Evolutionary conservation across 2,797 vertebrate genomes (phyloP).

Genomic region (Danio kyathit): DNA sequence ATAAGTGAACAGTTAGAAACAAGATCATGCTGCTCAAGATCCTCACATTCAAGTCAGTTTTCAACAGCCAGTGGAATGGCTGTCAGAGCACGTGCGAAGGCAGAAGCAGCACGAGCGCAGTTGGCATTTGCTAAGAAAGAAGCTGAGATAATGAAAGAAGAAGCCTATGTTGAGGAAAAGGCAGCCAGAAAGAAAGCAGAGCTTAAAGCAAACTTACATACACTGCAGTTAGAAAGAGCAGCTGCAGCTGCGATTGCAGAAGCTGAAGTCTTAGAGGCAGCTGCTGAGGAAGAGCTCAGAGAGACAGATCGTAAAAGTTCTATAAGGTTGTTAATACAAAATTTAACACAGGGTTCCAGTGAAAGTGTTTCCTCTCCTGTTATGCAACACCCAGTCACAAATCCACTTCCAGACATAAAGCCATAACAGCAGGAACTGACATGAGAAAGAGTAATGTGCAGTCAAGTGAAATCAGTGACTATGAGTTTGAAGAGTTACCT

Average conservation of each 20-base stretch:
- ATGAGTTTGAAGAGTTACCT: constrained; percentile 1
- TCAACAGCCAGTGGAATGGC: constrained; percentile 15
- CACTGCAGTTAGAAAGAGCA: neutral
- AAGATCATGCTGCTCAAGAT: constrained; percentile 14
- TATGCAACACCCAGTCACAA: neutral
- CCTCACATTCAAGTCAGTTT: constrained; percentile 16
- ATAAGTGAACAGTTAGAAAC: neutral
- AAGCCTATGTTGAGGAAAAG: constrained; percentile 7
- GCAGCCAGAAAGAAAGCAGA: constrained; percentile 17
- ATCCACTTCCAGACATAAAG: constrained; percentile 8
- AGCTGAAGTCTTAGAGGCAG: constrained; percentile 5
- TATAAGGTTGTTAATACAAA: too few relatives aligned
- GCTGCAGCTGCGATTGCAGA: neutral
- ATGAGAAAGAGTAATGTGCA: neutral
- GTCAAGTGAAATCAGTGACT: constrained; percentile 23
- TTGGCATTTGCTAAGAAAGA: neutral
- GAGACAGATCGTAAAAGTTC: too few relatives aligned
- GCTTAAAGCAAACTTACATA: constrained; percentile 6
- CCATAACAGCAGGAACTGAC: neutral
- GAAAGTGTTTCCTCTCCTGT: neutral
- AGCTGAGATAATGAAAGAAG: neutral
- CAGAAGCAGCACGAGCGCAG: neutral
- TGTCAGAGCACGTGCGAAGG: neutral
- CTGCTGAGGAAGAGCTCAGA: neutral
- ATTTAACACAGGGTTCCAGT: neutral